Evolutionary conservation across 53 echinoderm and acorn worm species (phyloP).

Genomic region (Antedon mediterranea): DNA sequence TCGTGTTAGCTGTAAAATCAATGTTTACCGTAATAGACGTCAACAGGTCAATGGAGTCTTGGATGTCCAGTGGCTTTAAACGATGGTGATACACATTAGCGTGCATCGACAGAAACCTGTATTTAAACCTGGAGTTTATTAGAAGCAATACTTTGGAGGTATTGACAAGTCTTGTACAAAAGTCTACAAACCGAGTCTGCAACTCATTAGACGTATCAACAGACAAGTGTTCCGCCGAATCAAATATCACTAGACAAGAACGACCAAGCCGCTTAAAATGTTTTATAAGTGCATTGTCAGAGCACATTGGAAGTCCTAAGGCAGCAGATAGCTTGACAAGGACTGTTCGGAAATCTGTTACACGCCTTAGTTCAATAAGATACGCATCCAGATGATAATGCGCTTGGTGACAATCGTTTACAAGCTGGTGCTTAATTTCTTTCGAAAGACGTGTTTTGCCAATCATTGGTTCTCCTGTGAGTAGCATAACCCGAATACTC

Average conservation of each 20-base stretch:
- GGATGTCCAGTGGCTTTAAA: constrained; percentile 3
- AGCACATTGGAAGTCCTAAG: not conserved
- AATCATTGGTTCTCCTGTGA: not conserved
- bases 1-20: not conserved
- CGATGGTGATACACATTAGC: not conserved
- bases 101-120: not conserved
- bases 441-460: not conserved
- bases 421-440: not conserved
- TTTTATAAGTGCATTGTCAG: not conserved
- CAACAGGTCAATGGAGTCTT: constrained; percentile 15
- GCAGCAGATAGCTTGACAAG: not conserved
- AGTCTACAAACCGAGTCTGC: not conserved
- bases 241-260: not conserved
- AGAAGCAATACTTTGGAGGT: constrained; percentile 1
- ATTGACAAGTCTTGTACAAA: not conserved
- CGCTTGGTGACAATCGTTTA: not conserved
- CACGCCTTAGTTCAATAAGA: not conserved
- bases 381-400: not conserved
- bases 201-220: not conserved
- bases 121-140: not conserved
- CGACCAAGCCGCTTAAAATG: not conserved
- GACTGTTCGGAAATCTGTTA: not conserved
- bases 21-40: constrained; percentile 6
- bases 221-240: not conserved
- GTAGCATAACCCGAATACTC: no score